Conservation (phyloP, 2,888 invertebrate genomes). For the Caenorhabditis sp. region DNA sequence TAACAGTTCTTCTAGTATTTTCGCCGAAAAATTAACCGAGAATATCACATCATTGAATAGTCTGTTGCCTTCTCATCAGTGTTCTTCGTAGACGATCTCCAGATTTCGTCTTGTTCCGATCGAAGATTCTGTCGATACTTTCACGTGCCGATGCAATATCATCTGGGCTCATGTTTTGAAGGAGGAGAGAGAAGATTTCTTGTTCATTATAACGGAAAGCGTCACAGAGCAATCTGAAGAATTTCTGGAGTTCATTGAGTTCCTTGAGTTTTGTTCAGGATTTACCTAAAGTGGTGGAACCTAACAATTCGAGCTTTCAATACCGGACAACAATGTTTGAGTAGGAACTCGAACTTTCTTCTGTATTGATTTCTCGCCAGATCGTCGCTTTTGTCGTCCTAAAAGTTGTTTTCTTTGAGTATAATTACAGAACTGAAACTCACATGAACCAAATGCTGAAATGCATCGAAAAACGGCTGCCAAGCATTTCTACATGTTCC, state of each 20-base stretch:
- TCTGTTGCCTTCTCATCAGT: constrained; percentile 66
- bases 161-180: constrained; percentile 61
- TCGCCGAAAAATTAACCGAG: background rate
- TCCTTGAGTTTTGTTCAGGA: background rate
- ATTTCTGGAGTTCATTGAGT: too few relatives aligned
- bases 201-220: constrained; percentile 72
- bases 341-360: constrained; percentile 70
- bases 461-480: constrained; percentile 72
- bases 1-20: constrained; percentile 27
- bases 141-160: constrained; percentile 70
- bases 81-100: constrained; percentile 59
- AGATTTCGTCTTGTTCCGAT: constrained; percentile 58
- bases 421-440: constrained; percentile 5
- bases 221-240: constrained; percentile 71
- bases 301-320: constrained; percentile 53
- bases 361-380: constrained; percentile 67
- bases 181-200: constrained; percentile 68
- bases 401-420: background rate
- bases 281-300: constrained; percentile 47
- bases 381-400: constrained; percentile 69
- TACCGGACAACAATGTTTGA: constrained; percentile 69
- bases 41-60: constrained; percentile 49
- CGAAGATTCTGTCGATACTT: constrained; percentile 71
- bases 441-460: constrained; percentile 68
- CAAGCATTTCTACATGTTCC: constrained; percentile 71